A percentile compares a stretch with the other conserved stretches of the same genome.
These are phyloP conservation scores for Tympanoctomys barrerae DNA, from an alignment of 2,797 vertebrate species.

Conservation along the genomic window DNA sequence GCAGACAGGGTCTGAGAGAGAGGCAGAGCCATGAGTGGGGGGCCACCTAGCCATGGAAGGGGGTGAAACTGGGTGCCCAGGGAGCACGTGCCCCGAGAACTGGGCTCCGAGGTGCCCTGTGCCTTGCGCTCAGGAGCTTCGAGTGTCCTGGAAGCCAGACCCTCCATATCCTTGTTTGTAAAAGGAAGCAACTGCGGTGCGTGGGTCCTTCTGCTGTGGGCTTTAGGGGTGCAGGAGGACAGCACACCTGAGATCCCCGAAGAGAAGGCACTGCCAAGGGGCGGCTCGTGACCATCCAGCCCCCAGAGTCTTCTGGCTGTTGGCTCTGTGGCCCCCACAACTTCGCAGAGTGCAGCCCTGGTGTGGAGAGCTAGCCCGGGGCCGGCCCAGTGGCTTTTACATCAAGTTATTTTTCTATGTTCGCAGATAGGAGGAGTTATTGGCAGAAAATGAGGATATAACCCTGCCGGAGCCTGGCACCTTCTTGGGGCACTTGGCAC, in stretches of 20 bases:
- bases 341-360: accelerated
- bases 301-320: neutral
- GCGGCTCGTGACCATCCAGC: neutral
- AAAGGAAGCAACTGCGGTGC: neutral
- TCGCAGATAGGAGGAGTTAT: constrained; percentile 61
- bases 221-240: neutral
- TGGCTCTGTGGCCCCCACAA: accelerated
- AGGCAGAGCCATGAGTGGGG: neutral
- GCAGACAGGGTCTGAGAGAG: neutral
- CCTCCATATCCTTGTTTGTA: neutral
- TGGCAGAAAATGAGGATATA: constrained; percentile 70
- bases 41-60: too few relatives aligned
- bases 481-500: neutral
- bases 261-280: neutral
- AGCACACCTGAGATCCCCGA: neutral
- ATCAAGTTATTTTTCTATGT: neutral
- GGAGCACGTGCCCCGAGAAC: too few relatives aligned
- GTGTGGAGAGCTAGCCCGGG: accelerated
- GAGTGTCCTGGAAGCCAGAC: neutral
- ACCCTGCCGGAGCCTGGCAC: constrained; percentile 50
- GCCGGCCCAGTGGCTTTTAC: neutral
- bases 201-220: neutral
- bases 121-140: accelerated
- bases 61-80: too few relatives aligned
- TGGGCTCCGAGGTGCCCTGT: accelerated